These are phyloP conservation scores for Pteromalus puparum DNA, from an alignment of 1,140 invertebrate genomes.

Conservation along the genomic window DNA sequence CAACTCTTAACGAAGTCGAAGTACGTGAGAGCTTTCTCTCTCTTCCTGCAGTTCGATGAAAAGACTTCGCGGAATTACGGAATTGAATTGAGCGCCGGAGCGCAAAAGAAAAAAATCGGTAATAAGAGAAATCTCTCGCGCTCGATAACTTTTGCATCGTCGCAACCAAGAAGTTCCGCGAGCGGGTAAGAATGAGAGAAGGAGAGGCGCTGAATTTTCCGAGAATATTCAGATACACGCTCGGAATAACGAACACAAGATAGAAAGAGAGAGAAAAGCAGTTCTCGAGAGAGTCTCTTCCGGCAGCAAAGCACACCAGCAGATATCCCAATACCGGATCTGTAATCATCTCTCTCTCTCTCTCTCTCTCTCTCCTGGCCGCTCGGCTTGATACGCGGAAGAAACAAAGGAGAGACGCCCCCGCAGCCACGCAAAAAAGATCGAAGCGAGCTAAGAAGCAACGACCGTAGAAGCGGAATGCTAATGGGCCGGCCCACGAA, in stretches of 20 bases:
- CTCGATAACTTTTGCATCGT: not conserved
- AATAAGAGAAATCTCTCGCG: not conserved
- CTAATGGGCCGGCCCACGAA: conserved; percentile 22
- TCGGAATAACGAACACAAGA: conserved; percentile 18
- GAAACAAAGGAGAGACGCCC: conserved; percentile 5
- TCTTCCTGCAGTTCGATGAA: not conserved
- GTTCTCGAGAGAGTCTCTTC: conserved; percentile 10
- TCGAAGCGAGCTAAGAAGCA: conserved; percentile 8
- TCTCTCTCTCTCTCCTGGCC: not conserved
- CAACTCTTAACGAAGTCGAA: no score
- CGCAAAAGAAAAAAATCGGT: not conserved
- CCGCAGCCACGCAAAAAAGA: not conserved
- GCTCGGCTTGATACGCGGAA: not conserved
- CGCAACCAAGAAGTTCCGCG: not conserved
- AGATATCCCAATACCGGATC: not conserved
- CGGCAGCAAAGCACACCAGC: not conserved
- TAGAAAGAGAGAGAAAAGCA: not conserved
- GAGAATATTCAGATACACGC: conserved; percentile 7
- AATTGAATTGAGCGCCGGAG: not conserved
- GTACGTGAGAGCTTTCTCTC: no score
- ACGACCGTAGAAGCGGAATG: conserved; percentile 18
- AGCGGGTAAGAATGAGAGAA: not conserved
- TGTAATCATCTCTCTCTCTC: conserved; percentile 24
- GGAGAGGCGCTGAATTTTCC: not conserved
- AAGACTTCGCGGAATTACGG: not conserved